Conservation (phyloP, 2,888 invertebrate species). For the Bellardia bayeri region DNA sequence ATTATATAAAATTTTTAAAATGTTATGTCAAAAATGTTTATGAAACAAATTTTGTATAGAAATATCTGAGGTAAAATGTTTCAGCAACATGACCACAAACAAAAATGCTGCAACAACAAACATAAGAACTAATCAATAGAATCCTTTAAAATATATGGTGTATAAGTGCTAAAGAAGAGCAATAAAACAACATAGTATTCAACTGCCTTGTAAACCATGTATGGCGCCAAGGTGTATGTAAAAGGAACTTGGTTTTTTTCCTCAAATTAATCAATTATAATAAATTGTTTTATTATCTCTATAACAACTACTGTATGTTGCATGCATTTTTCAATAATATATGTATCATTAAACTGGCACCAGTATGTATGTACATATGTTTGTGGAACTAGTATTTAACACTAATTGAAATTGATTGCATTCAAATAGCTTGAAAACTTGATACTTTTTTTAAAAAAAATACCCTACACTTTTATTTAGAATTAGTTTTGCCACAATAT, state of each 20-base stretch:
- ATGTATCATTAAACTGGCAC: constrained; percentile 33
- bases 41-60: too few relatives aligned
- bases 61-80: too few relatives aligned
- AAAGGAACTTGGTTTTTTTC: constrained; percentile 10
- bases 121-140: background rate
- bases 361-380: constrained; percentile 35
- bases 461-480: background rate
- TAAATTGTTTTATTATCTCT: constrained; percentile 65
- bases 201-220: constrained; percentile 32
- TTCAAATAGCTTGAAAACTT: constrained; percentile 37
- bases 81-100: too few relatives aligned
- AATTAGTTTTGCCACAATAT: too few relatives aligned
- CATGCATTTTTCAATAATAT: constrained; percentile 1
- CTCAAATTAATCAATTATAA: constrained; percentile 63
- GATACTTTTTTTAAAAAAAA: background rate
- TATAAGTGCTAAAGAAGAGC: background rate
- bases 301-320: constrained; percentile 51
- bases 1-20: too few relatives aligned
- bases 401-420: constrained; percentile 66
- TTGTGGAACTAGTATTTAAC: constrained; percentile 42
- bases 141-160: background rate
- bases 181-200: constrained; percentile 43
- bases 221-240: constrained; percentile 55
- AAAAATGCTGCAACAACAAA: background rate
- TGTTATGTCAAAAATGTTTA: too few relatives aligned